A percentile compares a stretch with the other conserved stretches of the same genome.
Conservation (phyloP, 2,113 vertebrate genomes). For the Prunella fulvescens region DNA sequence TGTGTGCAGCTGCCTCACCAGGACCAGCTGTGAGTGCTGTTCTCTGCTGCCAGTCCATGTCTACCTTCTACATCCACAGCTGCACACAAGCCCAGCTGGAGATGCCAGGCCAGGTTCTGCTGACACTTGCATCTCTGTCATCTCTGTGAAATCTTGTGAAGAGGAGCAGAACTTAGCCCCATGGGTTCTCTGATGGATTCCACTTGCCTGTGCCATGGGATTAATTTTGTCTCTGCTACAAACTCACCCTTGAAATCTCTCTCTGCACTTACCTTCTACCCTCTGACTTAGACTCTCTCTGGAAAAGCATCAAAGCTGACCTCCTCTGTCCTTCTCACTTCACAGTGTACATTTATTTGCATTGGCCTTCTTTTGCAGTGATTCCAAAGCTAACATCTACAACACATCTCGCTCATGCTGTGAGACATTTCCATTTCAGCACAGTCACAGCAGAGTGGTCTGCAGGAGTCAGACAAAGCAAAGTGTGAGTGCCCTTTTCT, state of each 20-base stretch:
- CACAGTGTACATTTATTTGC: not conserved
- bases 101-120: rapidly evolving
- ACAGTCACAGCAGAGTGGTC: not conserved
- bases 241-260: not conserved
- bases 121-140: not conserved
- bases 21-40: not conserved
- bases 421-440: not conserved
- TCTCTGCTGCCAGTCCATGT: conserved; percentile 14
- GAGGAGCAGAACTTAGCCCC: not conserved
- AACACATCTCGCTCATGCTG: rapidly evolving
- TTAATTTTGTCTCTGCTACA: not conserved
- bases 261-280: not conserved
- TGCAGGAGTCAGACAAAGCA: not conserved
- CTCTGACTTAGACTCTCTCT: not conserved
- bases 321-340: not conserved
- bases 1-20: not conserved
- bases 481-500: not conserved
- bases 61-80: not conserved
- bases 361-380: not conserved
- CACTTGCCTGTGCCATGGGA: not conserved
- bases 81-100: not conserved
- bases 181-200: not conserved
- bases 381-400: not conserved
- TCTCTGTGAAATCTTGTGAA: not conserved
- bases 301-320: not conserved